Base-by-base conservation (phyloP, 2,888 invertebrate species). In the Leptopilina myrica region DNA sequence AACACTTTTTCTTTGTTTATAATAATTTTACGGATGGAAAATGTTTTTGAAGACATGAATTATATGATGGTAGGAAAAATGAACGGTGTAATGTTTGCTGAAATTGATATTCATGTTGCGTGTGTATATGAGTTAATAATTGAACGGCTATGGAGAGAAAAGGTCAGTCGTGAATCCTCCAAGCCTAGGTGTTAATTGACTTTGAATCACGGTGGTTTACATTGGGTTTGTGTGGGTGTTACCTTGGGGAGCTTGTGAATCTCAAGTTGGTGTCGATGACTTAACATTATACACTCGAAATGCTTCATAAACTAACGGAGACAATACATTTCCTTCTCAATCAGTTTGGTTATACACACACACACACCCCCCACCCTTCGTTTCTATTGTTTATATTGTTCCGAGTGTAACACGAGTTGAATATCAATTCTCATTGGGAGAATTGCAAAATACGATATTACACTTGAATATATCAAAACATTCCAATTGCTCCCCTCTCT, bases 361-460 rank as follows among this genome's bases (percentile, higher is more conserved):
- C 49, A 20, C 49, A 8, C 49, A 12, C 49, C 49, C 49, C 49
- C 49, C 49, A 2, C 3, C 49, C 9, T 12, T 14, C 26, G 14
- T 20, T 14, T 49, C 49, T 26, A 56, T 73, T 73, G 69, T 73
- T 73, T 73, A 73, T 33, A 73, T 53, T 73, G 33, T 73, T 40
- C 53, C 49, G 49, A 49, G 56, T 14, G n/a, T 56, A 56, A 26
- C 73, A 73, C 33, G 33, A 73, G 56, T 33, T 7, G 56, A 73
- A 73, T 73, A 73, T 14, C 56, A 73, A 56, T 73, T 73, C 33
- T 40, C 26, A n/a, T 49, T 4, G 49, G 33, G 26, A 33, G 73
- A 73, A 73, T 26, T 53, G 33, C 56, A 73, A 73, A 73, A 73
- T 73, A 56, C 33, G 65, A 65, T 53, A 46, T 69, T 67, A n/a